Evolutionary conservation across 2,113 vertebrate genomes (phyloP).

Genomic region (Gambusia affinis): DNA sequence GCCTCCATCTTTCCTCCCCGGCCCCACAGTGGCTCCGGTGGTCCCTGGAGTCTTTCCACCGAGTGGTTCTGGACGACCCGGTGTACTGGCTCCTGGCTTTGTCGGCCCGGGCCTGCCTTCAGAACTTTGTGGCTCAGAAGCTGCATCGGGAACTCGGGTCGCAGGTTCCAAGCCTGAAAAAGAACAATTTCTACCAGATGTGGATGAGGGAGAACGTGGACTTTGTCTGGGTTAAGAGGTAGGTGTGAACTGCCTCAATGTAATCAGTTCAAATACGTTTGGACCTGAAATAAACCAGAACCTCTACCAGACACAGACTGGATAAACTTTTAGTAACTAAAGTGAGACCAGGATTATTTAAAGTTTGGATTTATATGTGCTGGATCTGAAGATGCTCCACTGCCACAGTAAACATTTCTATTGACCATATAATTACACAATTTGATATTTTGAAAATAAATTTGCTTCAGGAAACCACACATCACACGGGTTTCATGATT

Average conservation of each 20-base stretch:
- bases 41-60: constrained; percentile 28
- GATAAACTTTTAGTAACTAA: no score
- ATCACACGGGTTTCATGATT: no score
- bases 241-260: not conserved
- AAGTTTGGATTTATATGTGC: no score
- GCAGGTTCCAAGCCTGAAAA: not conserved
- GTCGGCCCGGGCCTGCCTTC: constrained; percentile 12
- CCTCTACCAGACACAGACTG: no score
- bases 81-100: constrained; percentile 45
- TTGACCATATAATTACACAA: no score
- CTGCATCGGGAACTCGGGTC: not conserved
- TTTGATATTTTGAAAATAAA: no score
- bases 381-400: no score
- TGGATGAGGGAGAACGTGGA: constrained; percentile 12
- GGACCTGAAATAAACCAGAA: no score
- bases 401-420: no score
- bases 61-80: constrained; percentile 20
- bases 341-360: no score
- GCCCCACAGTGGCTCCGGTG: constrained; percentile 19
- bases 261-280: no score
- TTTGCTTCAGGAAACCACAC: no score
- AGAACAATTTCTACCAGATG: not conserved
- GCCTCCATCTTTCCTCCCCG: not conserved
- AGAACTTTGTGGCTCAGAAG: not conserved
- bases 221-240: not conserved